Evolutionary conservation across 2,888 invertebrate species (phyloP).

Genomic region (Oasisia sp.): DNA sequence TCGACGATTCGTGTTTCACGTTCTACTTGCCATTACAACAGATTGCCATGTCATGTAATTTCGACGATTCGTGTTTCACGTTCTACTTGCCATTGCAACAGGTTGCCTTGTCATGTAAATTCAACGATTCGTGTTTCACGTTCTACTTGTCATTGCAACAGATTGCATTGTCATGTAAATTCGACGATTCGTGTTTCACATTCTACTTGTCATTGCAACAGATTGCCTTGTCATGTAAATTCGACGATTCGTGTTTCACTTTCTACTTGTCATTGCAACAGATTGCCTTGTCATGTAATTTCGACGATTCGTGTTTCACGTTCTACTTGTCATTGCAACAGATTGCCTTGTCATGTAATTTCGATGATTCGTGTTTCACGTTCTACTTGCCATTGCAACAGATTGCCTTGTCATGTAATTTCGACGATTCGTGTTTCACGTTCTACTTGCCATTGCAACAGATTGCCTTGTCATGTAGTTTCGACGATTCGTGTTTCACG

Average conservation of each 20-base stretch:
- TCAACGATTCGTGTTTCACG: background rate
- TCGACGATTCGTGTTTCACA: background rate
- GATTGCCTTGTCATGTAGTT: background rate
- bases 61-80: too few species aligned
- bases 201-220: too few species aligned
- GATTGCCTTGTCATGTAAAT: background rate
- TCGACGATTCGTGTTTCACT: background rate
- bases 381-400: background rate
- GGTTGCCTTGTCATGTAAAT: background rate
- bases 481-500: background rate
- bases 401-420: background rate
- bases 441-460: background rate
- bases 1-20: too few species aligned
- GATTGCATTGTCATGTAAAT: background rate
- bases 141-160: background rate
- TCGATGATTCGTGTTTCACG: background rate
- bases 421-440: background rate
- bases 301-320: too few species aligned
- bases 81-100: too few species aligned
- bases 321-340: too few species aligned
- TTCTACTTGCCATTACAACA: too few species aligned
- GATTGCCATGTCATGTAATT: too few species aligned
- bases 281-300: background rate
- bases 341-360: background rate
- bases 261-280: background rate